These are phyloP conservation scores for Campopleginae sp. DNA, from an alignment of 2,888 invertebrate species.

Conservation along the genomic window DNA sequence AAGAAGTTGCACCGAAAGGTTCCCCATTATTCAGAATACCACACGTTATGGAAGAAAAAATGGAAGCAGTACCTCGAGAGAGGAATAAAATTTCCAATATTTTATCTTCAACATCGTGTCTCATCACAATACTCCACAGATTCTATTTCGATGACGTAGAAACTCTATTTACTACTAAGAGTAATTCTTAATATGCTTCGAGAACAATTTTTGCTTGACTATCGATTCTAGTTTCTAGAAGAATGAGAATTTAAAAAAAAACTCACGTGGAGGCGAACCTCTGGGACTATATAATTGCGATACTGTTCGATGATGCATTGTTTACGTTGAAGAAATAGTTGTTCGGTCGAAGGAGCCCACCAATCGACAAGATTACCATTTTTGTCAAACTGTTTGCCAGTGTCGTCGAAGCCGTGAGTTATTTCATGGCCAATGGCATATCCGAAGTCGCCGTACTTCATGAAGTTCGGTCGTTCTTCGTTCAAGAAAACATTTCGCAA, in stretches of 20 bases:
- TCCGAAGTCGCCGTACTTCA: slow-evolving; percentile 90
- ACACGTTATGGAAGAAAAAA: too few species aligned
- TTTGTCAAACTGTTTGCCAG: slow-evolving; percentile 96
- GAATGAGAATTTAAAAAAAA: slow-evolving; percentile 43
- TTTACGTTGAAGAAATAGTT: slow-evolving; percentile 92
- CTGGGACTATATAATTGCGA: slow-evolving; percentile 93
- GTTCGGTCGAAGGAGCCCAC: slow-evolving; percentile 95
- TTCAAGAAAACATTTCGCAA: slow-evolving; percentile 96
- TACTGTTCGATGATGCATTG: slow-evolving; percentile 97
- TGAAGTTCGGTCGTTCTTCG: slow-evolving; percentile 94
- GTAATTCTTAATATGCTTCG: slow-evolving; percentile 98
- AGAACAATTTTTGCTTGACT: slow-evolving; percentile 95
- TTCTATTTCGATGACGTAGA: too few species aligned
- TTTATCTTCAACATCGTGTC: too few species aligned
- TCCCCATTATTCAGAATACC: too few species aligned
- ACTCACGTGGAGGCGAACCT: slow-evolving; percentile 90
- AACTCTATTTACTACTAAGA: too few species aligned
- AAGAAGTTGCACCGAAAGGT: too few species aligned
- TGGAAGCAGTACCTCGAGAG: too few species aligned
- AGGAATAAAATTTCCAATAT: too few species aligned
- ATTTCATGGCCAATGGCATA: slow-evolving; percentile 97
- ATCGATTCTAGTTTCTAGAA: slow-evolving; percentile 69
- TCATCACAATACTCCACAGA: too few species aligned
- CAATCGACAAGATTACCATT: slow-evolving; percentile 96
- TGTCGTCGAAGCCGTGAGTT: slow-evolving; percentile 94